phyloP scores from a whole-genome alignment of 2,797 vertebrate species.

The Malacoraja senta region DNA sequence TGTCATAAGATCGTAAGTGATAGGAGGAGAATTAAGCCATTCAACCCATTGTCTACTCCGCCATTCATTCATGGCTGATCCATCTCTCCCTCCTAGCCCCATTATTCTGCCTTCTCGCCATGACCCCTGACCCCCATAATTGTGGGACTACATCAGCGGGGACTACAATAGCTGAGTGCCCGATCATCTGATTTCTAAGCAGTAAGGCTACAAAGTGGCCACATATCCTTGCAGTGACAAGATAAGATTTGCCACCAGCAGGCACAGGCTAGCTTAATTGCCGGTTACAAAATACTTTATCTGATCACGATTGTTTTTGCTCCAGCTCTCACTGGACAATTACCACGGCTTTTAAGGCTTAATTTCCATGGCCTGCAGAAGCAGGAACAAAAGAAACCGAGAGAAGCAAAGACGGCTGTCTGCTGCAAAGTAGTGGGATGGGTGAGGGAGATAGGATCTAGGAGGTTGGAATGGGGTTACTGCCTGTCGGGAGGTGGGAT shows the following conservation, averaged over 20 bases:
- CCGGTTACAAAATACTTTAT: background rate
- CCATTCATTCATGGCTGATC: too few relatives aligned
- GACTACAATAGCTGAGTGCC: background rate
- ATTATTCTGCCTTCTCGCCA: too few relatives aligned
- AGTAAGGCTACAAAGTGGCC: background rate
- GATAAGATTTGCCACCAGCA: background rate
- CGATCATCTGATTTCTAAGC: background rate
- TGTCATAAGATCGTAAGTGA: too few relatives aligned
- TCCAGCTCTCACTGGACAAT: background rate
- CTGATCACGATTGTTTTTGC: background rate
- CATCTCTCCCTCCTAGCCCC: too few relatives aligned
- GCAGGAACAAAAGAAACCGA: background rate
- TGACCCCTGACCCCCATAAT: too few relatives aligned
- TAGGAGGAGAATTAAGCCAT: too few relatives aligned
- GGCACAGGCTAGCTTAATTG: background rate
- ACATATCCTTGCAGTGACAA: too few relatives aligned
- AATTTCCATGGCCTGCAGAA: background rate
- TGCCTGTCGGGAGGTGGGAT: background rate
- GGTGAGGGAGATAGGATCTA: too few relatives aligned
- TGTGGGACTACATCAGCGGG: background rate
- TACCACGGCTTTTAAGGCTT: conserved; percentile 11
- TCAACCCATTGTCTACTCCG: too few relatives aligned
- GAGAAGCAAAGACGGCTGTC: background rate
- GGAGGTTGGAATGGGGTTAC: background rate
- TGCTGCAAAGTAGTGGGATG: background rate